A percentile compares a stretch with the other conserved stretches of the same genome.
Evolutionary conservation across 2,888 invertebrate genomes (phyloP).

Genomic region (Idaea aversata): DNA sequence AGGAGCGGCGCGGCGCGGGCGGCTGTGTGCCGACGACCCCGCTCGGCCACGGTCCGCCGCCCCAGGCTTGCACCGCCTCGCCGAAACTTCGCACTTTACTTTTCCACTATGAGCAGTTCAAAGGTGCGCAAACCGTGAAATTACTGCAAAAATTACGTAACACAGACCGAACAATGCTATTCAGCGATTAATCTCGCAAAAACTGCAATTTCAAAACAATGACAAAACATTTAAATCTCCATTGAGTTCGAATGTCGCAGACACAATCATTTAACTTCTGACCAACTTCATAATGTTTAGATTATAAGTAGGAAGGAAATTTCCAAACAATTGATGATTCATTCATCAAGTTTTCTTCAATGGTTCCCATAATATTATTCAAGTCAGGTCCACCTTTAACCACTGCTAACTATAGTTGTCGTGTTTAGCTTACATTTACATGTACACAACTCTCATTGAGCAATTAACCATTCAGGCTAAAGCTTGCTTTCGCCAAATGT

Average conservation of each 20-base stretch:
- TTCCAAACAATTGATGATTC: not conserved
- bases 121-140: constrained; percentile 71
- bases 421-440: constrained; percentile 50
- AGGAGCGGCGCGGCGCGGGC: constrained; percentile 11
- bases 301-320: not conserved
- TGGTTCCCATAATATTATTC: not conserved
- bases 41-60: constrained; percentile 62
- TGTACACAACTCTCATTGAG: constrained; percentile 46
- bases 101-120: constrained; percentile 72
- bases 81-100: constrained; percentile 79
- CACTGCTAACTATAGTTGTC: constrained; percentile 43
- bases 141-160: constrained; percentile 73
- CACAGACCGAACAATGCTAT: constrained; percentile 30
- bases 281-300: not conserved
- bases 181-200: not conserved
- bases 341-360: not conserved
- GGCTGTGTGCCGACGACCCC: constrained; percentile 65
- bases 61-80: constrained; percentile 61
- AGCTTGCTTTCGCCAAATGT: constrained; percentile 52
- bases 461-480: constrained; percentile 55
- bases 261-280: not conserved
- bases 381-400: constrained; percentile 21
- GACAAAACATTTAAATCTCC: not conserved
- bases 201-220: not conserved
- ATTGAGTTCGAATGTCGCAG: not conserved